Evolutionary conservation across 2,797 vertebrate genomes (phyloP), one percentile per base, ranked within the genome.

Genomic region (Betta splendens): DNA sequence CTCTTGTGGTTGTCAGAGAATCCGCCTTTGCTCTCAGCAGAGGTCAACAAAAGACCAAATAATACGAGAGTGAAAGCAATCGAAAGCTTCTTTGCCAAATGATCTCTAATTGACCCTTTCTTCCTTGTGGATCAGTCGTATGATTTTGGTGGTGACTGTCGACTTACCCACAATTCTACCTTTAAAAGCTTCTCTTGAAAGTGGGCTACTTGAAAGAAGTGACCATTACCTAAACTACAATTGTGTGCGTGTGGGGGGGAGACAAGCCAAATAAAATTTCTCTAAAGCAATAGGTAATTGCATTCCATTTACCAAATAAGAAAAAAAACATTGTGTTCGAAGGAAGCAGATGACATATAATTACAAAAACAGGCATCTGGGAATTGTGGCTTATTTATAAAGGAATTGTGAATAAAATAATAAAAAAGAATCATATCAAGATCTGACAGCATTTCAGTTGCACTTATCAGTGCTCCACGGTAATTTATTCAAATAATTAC

Each of bases 31-130:
- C 93, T 95, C 94, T 95, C 93, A 94, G 93, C 92, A 64, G 92
- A 94, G 93, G 93, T 94, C 93, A 95, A 92, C 89, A 92, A 93
- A 95, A 94, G 92, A 94, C 91, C 94, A 95, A 95, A 90, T 86
- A 88, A 91, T 92, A 84, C 87, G 67, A 78, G 89, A 92, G 86
- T 90, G 93, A 92, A 94, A 93, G 94, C 91, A 91, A 92, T 94
- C 90, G 81, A 89, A 94, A 93, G 93, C 94, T 96, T 96, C 96
- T 95, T 94, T 90, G 88, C 92, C 91, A 96, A 98, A 97, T 97
- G 84, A 96, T 94, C 93, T 96, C 93, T 96, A 97, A 98, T 98
- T 96, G 93, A 80, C 87, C 89, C 95, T 97, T 98, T 98, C 94
- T 98, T 97, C 94, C 89, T 80, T 70, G 80, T 77, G 88, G 87